Evolutionary conservation across 2,888 invertebrate species (phyloP).

Genomic region (Rutpela maculata): DNA sequence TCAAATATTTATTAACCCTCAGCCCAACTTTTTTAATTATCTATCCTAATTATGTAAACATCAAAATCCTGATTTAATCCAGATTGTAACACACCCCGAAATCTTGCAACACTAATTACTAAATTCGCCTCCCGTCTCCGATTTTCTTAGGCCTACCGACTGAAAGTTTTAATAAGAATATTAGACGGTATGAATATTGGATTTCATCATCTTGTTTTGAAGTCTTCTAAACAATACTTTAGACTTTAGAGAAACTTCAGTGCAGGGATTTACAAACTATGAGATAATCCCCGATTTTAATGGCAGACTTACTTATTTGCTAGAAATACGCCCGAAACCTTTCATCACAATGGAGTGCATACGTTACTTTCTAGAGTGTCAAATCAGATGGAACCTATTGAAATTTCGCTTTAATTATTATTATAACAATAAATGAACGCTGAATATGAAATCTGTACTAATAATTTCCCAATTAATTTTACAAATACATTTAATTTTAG

Average conservation of each 20-base stretch:
- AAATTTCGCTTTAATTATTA: background rate
- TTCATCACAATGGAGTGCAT: background rate
- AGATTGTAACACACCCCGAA: conserved; percentile 31
- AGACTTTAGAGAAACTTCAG: conserved; percentile 30
- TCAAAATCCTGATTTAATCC: conserved; percentile 39
- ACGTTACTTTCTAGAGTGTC: background rate
- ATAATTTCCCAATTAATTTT: no score
- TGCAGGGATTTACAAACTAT: conserved; percentile 40
- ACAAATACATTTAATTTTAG: no score
- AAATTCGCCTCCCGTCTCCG: conserved; percentile 34
- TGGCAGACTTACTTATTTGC: conserved; percentile 26
- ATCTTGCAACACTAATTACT: conserved; percentile 40
- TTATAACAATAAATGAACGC: no score
- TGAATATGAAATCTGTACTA: no score
- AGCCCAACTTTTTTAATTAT: conserved; percentile 39
- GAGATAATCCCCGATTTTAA: conserved; percentile 40
- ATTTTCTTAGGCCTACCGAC: conserved; percentile 24
- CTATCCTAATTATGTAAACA: conserved; percentile 38
- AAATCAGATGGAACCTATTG: background rate
- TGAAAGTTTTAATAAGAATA: conserved; percentile 44
- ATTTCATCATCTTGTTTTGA: conserved; percentile 40
- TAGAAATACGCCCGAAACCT: conserved; percentile 20
- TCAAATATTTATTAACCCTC: conserved; percentile 4
- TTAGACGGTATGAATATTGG: conserved; percentile 40
- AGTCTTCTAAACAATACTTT: conserved; percentile 40